Conservation (phyloP, 2,888 invertebrate genomes). For the Ochropacha duplaris region DNA sequence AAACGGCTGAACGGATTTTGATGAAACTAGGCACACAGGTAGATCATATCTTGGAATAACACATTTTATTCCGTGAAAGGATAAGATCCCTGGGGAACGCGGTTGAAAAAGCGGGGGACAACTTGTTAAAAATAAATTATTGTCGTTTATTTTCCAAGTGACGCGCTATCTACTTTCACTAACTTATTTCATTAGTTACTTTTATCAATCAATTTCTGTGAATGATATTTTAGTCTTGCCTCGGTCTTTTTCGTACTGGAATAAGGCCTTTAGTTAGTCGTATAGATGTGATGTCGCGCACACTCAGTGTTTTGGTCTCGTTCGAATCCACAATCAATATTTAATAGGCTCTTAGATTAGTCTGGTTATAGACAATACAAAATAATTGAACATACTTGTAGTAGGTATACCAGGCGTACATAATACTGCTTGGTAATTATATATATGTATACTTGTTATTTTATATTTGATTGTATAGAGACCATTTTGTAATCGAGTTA, state of each 20-base stretch:
- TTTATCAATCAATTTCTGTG: neutral
- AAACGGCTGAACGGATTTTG: no score
- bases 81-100: no score
- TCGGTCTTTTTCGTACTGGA: neutral
- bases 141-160: no score
- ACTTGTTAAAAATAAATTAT: no score
- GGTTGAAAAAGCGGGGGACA: neutral
- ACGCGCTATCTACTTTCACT: no score
- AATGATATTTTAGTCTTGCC: neutral
- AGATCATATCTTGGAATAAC: no score
- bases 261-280: neutral
- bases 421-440: neutral
- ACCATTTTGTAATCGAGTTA: no score
- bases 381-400: neutral
- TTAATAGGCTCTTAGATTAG: neutral
- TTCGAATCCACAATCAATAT: neutral
- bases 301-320: neutral
- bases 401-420: neutral
- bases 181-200: no score
- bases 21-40: no score
- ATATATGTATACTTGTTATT: neutral
- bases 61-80: no score
- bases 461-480: no score
- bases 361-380: neutral
- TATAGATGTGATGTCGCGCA: neutral